phyloP scores from a whole-genome alignment of 64 coral and sea anemone species.

The Astreopora myriophthalma region DNA sequence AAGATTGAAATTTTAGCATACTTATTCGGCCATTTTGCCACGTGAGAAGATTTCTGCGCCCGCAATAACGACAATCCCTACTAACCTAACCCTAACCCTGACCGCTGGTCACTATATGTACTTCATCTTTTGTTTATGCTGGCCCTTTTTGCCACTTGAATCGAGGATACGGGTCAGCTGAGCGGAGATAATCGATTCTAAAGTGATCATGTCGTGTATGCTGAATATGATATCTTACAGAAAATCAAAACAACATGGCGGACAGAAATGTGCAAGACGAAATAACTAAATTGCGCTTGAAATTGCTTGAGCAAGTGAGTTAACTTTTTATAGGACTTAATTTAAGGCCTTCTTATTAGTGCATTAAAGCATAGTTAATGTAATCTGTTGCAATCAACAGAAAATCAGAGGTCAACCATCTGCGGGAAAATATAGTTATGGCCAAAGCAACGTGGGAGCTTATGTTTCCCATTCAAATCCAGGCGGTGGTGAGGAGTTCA shows the following conservation, averaged over 20 bases:
- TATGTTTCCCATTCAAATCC: background rate
- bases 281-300: conserved; percentile 74
- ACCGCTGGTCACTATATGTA: no score
- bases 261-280: conserved; percentile 56
- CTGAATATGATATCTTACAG: background rate
- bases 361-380: background rate
- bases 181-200: background rate
- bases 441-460: background rate
- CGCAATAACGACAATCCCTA: no score
- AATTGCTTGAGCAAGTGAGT: conserved; percentile 67
- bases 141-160: conserved; percentile 8
- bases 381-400: background rate
- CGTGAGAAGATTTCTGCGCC: no score
- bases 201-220: background rate
- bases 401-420: background rate
- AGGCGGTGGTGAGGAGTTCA: background rate
- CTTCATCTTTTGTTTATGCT: no score
- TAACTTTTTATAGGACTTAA: background rate
- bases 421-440: background rate
- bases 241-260: conserved; percentile 61
- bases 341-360: background rate
- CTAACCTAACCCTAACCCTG: no score
- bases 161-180: background rate
- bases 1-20: background rate
- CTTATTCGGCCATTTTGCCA: background rate